phyloP scores from a whole-genome alignment of 2,113 vertebrate species.

The Amblyornis subalaris region DNA sequence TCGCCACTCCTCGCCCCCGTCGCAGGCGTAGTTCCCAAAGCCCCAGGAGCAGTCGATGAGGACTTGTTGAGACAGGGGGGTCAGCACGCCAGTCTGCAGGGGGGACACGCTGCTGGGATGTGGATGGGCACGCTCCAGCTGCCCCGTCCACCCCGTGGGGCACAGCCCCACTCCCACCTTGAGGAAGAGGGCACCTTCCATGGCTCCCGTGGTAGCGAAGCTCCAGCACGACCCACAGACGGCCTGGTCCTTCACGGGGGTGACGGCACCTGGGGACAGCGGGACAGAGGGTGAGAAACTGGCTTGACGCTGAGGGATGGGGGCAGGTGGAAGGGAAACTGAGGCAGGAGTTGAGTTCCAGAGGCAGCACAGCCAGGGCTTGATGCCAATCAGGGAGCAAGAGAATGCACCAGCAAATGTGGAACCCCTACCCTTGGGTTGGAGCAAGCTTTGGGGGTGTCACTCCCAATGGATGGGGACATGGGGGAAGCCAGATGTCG shows the following conservation, averaged over 20 bases:
- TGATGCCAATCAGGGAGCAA: rapidly evolving
- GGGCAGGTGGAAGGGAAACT: not conserved
- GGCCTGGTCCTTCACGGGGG: slow-evolving; percentile 82
- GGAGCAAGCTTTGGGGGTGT: not conserved
- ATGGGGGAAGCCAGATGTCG: not conserved
- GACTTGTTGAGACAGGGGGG: slow-evolving; percentile 81
- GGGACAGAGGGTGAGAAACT: not conserved
- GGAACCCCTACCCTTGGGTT: not conserved
- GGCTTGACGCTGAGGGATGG: rapidly evolving
- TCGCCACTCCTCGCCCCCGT: slow-evolving; percentile 77
- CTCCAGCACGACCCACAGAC: slow-evolving; percentile 90
- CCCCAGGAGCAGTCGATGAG: slow-evolving; percentile 84
- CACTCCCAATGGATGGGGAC: not conserved
- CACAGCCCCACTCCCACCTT: not conserved
- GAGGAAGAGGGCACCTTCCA: slow-evolving; percentile 81
- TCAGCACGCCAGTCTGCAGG: slow-evolving; percentile 69
- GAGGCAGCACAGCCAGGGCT: not conserved
- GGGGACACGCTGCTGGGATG: not conserved
- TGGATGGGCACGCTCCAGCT: not conserved
- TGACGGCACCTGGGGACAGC: slow-evolving; percentile 73
- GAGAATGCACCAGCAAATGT: not conserved
- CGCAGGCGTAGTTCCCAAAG: slow-evolving; percentile 81
- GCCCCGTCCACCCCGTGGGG: rapidly evolving
- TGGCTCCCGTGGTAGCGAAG: slow-evolving; percentile 81
- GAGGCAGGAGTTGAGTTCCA: not conserved